Evolutionary conservation across 2,888 invertebrate species (phyloP), one percentile per base, ranked within the genome.

Genomic region (Melanostoma scalare): DNA sequence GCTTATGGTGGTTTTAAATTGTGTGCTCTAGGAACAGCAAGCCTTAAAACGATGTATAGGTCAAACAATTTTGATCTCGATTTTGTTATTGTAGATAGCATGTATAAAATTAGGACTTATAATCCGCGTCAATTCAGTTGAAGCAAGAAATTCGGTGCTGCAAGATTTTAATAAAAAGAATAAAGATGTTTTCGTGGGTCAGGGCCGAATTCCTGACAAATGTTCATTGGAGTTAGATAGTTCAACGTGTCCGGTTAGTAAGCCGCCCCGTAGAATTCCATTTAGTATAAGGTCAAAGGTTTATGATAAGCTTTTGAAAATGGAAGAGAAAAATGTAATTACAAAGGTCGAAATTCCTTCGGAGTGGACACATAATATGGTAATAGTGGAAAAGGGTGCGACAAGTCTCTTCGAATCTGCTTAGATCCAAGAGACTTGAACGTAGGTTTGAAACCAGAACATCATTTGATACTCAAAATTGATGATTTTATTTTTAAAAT

Each of bases 191-290:
- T 52, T 63, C 33, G 30, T 3, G 9, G 61, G 61, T 63, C 61
- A 48, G 36, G 61, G 20, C 48, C 35, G 38, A 36, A 48, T 63
- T 63, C 63, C 50, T 63, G 63, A 63, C 5, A 36, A 63, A 38
- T 63, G 63, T 50, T 50, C 63, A 9, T 50, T 63, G 50, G 50
- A 63, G 38, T 2, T 63, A 9, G 44, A 50, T 38, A 63, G 63
- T 30, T 63, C 50, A 38, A 50, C 50, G 30, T 63, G 63, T 50
- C 50, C 63, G 30, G 50, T 40, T 50, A 50, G 50, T 6, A 63
- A 63, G 38, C 63, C 53, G 6, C 53, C 53, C 5, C 53, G 53
- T 5, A 53, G 53, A 53, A 35, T 53, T 53, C 53, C 35, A 35
- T 10, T 52, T n/a, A 53, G 53, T 35, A 58, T 58, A 30, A 58